A percentile compares a stretch with the other conserved stretches of the same genome.
Conservation (phyloP, 2,797 vertebrate genomes). For the Labroides dimidiatus region DNA sequence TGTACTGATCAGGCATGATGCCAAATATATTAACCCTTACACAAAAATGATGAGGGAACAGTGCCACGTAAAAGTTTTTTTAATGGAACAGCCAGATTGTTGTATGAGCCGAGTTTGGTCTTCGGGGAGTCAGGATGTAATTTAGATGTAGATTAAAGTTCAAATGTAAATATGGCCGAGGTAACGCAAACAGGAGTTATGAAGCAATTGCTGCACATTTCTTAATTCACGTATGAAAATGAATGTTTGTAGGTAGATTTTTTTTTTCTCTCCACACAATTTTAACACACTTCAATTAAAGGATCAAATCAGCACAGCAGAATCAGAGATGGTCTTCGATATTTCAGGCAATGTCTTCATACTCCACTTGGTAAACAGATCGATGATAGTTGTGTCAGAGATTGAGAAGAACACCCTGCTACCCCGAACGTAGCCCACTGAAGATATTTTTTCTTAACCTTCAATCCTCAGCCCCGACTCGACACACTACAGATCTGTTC, state of each 20-base stretch:
- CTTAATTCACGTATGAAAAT: background rate
- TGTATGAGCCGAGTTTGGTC: slow-evolving; percentile 13
- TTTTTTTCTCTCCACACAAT: background rate
- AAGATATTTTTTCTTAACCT: background rate
- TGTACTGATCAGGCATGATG: slow-evolving; percentile 24
- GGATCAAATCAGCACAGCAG: background rate
- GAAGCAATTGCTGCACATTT: background rate
- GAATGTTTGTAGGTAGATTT: background rate
- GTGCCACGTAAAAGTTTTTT: slow-evolving; percentile 19
- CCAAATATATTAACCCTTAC: slow-evolving; percentile 2
- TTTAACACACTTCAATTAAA: background rate
- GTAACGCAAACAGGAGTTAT: background rate
- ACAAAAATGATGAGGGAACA: slow-evolving; percentile 25
- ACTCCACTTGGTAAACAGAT: background rate
- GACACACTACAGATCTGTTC: background rate
- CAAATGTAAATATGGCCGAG: background rate
- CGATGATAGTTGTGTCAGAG: background rate
- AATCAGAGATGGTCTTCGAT: background rate
- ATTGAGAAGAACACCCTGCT: background rate
- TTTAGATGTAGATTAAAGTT: slow-evolving; percentile 21
- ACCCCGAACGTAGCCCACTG: background rate
- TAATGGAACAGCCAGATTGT: background rate
- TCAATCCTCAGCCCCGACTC: too few relatives aligned
- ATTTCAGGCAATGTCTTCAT: background rate
- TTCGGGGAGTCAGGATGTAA: slow-evolving; percentile 12